Evolutionary conservation across 2,113 vertebrate genomes (phyloP), one percentile per base, ranked within the genome.

Genomic region (Glaucomys volans): DNA sequence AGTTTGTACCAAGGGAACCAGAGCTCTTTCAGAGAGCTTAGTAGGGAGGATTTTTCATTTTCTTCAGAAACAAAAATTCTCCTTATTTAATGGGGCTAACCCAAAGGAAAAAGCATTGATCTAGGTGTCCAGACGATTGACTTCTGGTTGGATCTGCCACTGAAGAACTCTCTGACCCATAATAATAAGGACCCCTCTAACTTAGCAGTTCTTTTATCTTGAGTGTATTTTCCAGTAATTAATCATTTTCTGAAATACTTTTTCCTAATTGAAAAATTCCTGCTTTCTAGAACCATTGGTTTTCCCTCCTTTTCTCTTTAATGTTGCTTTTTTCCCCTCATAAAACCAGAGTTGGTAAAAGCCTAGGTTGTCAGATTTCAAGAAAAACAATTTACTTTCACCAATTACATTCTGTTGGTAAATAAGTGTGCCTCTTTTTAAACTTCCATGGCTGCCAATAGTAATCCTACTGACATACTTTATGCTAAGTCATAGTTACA

Each of bases 191-290:
- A 83, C 1, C 6, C 30, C 64, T 95, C 47, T 90, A 90, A 72
- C 40, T 83, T 28, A 96, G 18, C 10, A 77, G 1, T 77, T 79
- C 22, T 86, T 92, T 72, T 71, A 17, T 94, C 44, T 84, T 85
- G 30, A n/a, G 1, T 9, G 57, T 85, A 74, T 75, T 95, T 82
- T 67, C 71, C 91, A 91, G 52, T 64, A 89, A 62, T 91, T 93
- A 79, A 50, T 26, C 69, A 66, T 93, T 86, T 95, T n/a, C 94
- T 90, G 72, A 94, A 94, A 77, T 93, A 72, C 17, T 59, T 79
- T 94, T 95, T 74, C 64, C 64, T 83, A 64, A 69, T 17, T 86
- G n/a, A 94, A 83, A 95, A 59, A 67, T 67, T 79, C n/a, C 69
- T 91, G 18, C 42, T 94, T 87, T 64, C 92, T 90, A 69, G 32